phyloP scores from a whole-genome alignment of 2,888 invertebrate species.

The Ceriagrion tenellum region DNA sequence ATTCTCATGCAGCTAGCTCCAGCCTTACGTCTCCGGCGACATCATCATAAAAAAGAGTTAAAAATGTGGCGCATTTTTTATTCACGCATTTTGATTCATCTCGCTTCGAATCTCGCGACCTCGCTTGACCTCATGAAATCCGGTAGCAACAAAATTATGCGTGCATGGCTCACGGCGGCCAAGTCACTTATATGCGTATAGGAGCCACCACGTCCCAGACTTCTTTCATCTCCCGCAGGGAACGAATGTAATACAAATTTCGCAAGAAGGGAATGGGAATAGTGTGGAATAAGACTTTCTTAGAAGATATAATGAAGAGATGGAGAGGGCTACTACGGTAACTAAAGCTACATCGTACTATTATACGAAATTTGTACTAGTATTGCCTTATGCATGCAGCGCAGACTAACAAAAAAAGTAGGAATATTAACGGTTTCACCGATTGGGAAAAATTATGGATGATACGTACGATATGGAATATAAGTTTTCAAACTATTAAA shows the following conservation, averaged over 20 bases:
- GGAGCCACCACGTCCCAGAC: conserved; percentile 16
- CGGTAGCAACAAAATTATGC: conserved; percentile 52
- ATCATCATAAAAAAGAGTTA: neutral
- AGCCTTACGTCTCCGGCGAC: neutral
- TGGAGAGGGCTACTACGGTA: neutral
- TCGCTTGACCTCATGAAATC: conserved; percentile 41
- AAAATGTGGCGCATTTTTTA: neutral
- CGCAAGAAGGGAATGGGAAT: neutral
- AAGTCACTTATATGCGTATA: neutral
- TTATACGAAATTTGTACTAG: too few species aligned
- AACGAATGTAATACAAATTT: neutral
- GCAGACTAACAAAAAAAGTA: too few species aligned
- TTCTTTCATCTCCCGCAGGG: neutral
- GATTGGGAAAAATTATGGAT: too few species aligned
- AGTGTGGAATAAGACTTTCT: neutral
- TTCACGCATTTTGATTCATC: conserved; percentile 56
- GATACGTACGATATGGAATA: too few species aligned
- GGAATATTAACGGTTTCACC: too few species aligned
- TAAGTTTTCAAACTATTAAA: too few species aligned
- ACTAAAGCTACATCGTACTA: too few species aligned
- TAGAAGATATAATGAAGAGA: neutral
- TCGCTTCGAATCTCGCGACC: conserved; percentile 51
- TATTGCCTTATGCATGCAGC: too few species aligned
- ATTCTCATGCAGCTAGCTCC: neutral
- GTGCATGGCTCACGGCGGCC: conserved; percentile 9